A percentile compares a stretch with the other conserved stretches of the same genome.
Evolutionary conservation across 2,888 invertebrate genomes (phyloP).

Genomic region (Zeuzera pyrina): DNA sequence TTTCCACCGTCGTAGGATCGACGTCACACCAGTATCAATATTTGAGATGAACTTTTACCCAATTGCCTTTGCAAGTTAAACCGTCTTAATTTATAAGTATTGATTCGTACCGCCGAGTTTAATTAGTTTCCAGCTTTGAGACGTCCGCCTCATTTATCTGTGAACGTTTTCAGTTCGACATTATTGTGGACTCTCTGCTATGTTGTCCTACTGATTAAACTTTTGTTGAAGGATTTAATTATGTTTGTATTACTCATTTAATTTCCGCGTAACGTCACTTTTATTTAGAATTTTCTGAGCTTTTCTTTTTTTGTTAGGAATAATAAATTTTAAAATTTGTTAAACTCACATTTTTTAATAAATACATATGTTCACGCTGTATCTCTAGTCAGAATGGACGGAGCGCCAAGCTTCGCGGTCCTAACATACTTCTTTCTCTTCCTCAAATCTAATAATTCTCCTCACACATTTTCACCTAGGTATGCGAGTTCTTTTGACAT

Average conservation of each 20-base stretch:
- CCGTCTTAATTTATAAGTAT: constrained; percentile 65
- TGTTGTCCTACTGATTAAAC: too few relatives aligned
- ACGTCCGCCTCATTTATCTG: constrained; percentile 53
- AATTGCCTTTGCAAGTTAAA: constrained; percentile 62
- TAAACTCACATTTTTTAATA: too few relatives aligned
- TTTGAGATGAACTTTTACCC: constrained; percentile 54
- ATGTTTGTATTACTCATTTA: constrained; percentile 21
- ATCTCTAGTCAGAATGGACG: too few relatives aligned
- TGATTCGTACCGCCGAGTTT: constrained; percentile 57
- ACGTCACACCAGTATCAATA: constrained; percentile 48
- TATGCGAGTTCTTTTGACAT: too few relatives aligned
- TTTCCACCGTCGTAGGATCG: constrained; percentile 18
- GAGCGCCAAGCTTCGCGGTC: too few relatives aligned
- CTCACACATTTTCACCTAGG: too few relatives aligned
- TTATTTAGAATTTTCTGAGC: neutral
- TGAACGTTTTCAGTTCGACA: constrained; percentile 30
- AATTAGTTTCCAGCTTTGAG: constrained; percentile 61
- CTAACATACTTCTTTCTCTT: too few relatives aligned
- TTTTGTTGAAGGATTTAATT: too few relatives aligned
- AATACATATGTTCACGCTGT: too few relatives aligned
- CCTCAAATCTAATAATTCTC: too few relatives aligned
- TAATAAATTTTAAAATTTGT: too few relatives aligned
- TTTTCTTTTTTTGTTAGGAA: neutral
- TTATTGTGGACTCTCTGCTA: constrained; percentile 11
- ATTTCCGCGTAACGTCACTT: neutral